These are phyloP conservation scores for Carposina sasakii DNA, from an alignment of 1,140 invertebrate genomes.

Conservation along the genomic window DNA sequence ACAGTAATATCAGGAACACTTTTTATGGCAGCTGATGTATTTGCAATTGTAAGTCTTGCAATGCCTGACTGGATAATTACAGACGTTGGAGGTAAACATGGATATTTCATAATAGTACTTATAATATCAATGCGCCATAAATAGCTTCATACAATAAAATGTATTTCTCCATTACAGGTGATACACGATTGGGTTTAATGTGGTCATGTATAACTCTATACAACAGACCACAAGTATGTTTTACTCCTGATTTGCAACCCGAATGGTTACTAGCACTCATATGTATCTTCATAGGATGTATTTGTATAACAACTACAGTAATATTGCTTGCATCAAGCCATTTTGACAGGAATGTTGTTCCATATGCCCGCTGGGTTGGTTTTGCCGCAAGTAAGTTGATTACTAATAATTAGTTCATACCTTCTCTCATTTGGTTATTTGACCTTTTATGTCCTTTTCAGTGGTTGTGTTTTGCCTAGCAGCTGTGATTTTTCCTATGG, in stretches of 20 bases:
- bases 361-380: slow-evolving; percentile 95
- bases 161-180: slow-evolving; percentile 75
- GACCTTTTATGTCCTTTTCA: slow-evolving; percentile 73
- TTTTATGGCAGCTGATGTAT: slow-evolving; percentile 93
- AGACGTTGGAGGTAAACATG: slow-evolving; percentile 86
- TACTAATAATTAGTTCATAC: slow-evolving; percentile 1
- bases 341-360: slow-evolving; percentile 92
- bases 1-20: slow-evolving; percentile 93
- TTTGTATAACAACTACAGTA: slow-evolving; percentile 93
- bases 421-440: slow-evolving; percentile 1
- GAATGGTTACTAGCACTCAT: slow-evolving; percentile 94
- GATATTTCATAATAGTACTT: background rate
- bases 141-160: slow-evolving; percentile 3
- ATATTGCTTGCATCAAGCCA: slow-evolving; percentile 90
- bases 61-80: slow-evolving; percentile 98
- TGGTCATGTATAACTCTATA: slow-evolving; percentile 95
- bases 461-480: slow-evolving; percentile 97
- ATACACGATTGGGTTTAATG: slow-evolving; percentile 92
- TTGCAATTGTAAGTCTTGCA: slow-evolving; percentile 93
- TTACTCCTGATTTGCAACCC: slow-evolving; percentile 86
- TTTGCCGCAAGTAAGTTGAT: slow-evolving; percentile 90
- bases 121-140: background rate
- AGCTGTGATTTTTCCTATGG: slow-evolving; percentile 96
- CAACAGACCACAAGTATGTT: slow-evolving; percentile 90
- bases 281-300: slow-evolving; percentile 93